Conservation (phyloP, 2,113 vertebrate species). For the Rousettus leschenaultii region DNA sequence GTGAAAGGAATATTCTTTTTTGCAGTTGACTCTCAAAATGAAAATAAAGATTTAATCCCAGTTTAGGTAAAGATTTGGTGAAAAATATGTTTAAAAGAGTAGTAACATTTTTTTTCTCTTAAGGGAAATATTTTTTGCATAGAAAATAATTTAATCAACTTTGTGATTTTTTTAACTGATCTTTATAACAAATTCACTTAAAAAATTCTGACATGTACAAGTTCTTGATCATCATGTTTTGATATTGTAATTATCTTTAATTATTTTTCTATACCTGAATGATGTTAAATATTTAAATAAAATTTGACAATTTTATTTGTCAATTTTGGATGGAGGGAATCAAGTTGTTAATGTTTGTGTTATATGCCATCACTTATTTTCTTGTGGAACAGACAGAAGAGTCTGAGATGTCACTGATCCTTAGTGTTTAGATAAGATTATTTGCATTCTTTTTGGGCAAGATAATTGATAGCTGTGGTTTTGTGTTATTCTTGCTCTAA, state of each 20-base stretch:
- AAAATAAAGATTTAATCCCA: slow-evolving; percentile 27
- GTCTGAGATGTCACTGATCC: not conserved
- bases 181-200: not conserved
- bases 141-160: not conserved
- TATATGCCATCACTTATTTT: not conserved
- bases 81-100: not conserved
- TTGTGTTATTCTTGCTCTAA: not conserved
- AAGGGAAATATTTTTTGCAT: not conserved
- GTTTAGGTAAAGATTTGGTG: not conserved
- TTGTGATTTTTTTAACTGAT: not conserved
- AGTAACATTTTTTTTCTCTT: not conserved
- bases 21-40: not conserved
- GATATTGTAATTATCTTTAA: not conserved
- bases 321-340: slow-evolving; percentile 1
- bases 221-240: not conserved
- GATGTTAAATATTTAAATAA: slow-evolving; percentile 32
- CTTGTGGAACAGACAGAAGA: not conserved
- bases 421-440: not conserved
- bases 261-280: not conserved
- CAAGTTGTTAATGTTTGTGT: not conserved
- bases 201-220: not conserved
- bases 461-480: not conserved
- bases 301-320: slow-evolving; percentile 35
- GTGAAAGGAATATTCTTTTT: not conserved
- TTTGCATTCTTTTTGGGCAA: not conserved